Evolutionary conservation across 1,140 invertebrate species (phyloP).

Genomic region (Musca vetustissima): DNA sequence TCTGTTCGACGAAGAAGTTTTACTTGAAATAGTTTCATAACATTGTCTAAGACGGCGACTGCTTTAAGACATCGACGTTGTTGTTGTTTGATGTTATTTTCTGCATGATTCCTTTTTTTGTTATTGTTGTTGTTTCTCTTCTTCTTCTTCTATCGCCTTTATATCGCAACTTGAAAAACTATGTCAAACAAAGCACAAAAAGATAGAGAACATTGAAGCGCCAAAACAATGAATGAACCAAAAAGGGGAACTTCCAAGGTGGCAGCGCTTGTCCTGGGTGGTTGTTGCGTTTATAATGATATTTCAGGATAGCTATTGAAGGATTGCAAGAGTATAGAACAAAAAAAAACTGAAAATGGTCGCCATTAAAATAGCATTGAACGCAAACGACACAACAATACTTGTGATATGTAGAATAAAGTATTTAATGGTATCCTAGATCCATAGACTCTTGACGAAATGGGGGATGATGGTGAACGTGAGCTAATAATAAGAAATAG

Average conservation of each 20-base stretch:
- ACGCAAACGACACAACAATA: too few relatives aligned
- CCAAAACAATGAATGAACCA: slow-evolving; percentile 5
- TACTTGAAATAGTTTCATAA: slow-evolving; percentile 17
- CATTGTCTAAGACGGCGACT: too few relatives aligned
- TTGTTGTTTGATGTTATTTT: too few relatives aligned
- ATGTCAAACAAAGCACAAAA: slow-evolving; percentile 15
- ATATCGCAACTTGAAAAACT: neutral
- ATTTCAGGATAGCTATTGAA: too few relatives aligned
- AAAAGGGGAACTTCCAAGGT: neutral
- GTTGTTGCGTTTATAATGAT: too few relatives aligned
- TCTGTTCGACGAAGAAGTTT: neutral
- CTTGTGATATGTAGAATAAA: neutral
- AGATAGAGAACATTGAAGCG: neutral
- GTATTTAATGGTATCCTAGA: slow-evolving; percentile 19
- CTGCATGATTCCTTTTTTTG: too few relatives aligned
- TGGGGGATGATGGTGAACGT: neutral
- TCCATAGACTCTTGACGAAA: neutral
- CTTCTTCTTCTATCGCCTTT: too few relatives aligned
- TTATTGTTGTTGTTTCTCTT: too few relatives aligned
- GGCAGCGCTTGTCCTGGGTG: too few relatives aligned
- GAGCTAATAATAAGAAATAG: slow-evolving; percentile 6
- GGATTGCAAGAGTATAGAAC: neutral
- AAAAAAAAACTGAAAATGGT: neutral
- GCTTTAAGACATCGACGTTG: too few relatives aligned
- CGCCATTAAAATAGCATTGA: slow-evolving; percentile 3